Evolutionary conservation across 2,113 vertebrate species (phyloP).

Genomic region (Mungos mungo): DNA sequence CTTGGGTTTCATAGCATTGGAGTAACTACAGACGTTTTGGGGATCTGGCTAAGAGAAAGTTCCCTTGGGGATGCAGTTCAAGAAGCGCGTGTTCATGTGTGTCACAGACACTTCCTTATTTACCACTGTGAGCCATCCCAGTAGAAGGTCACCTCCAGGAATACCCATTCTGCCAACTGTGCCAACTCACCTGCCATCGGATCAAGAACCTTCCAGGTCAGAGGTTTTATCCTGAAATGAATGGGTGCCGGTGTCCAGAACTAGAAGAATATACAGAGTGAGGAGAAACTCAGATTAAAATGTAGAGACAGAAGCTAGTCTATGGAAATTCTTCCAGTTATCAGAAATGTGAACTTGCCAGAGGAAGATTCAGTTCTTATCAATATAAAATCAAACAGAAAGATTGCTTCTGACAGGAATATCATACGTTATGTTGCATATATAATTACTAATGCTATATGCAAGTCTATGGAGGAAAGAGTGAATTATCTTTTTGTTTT

Average conservation of each 20-base stretch:
- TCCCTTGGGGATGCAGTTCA: neutral
- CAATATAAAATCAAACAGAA: neutral
- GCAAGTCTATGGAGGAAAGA: neutral
- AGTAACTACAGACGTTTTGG: neutral
- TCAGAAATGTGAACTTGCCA: neutral
- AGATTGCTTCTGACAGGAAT: neutral
- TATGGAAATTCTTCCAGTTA: neutral
- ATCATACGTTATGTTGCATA: neutral
- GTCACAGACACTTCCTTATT: neutral
- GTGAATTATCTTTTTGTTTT: neutral
- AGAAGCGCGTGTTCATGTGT: neutral
- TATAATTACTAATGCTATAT: neutral
- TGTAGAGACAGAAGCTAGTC: neutral
- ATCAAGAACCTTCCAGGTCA: neutral
- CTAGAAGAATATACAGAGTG: neutral
- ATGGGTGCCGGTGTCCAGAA: neutral
- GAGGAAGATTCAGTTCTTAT: neutral
- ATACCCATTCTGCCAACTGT: neutral
- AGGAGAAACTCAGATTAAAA: neutral
- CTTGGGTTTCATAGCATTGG: neutral
- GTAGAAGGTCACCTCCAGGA: neutral
- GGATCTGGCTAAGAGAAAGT: neutral
- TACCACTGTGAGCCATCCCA: neutral
- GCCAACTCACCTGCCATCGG: neutral
- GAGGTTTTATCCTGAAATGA: neutral